Conservation (phyloP, 2,113 vertebrate species). For the Callopanchax toddi region DNA sequence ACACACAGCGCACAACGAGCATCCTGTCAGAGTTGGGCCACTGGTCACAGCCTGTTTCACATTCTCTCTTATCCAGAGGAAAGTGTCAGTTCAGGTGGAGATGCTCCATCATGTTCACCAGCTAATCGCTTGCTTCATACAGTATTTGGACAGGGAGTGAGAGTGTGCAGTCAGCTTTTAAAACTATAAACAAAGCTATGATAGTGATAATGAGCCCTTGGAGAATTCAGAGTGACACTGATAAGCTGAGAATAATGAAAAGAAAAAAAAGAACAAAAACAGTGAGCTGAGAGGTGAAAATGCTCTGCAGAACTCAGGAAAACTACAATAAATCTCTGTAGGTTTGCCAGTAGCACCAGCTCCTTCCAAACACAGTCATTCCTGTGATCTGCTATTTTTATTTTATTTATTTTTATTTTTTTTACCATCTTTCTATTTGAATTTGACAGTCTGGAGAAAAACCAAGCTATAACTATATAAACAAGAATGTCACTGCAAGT, state of each 20-base stretch:
- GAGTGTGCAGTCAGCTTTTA: neutral
- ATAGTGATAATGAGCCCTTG: neutral
- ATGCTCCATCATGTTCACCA: too few species aligned
- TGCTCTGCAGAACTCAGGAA: neutral
- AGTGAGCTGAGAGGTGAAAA: neutral
- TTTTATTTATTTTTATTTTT: too few species aligned
- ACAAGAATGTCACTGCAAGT: neutral
- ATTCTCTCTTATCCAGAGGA: too few species aligned
- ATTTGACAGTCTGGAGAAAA: neutral
- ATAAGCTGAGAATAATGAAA: neutral
- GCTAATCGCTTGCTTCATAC: too few species aligned
- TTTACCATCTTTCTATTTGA: neutral
- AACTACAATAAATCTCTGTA: neutral
- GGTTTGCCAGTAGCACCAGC: neutral
- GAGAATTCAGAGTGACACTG: constrained; percentile 11
- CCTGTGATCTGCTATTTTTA: too few species aligned
- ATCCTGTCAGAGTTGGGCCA: too few species aligned
- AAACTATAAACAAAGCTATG: neutral
- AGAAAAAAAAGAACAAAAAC: neutral
- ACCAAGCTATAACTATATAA: neutral
- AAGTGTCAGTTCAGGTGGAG: too few species aligned
- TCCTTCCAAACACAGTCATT: neutral
- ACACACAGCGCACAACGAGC: too few species aligned
- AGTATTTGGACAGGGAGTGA: too few species aligned
- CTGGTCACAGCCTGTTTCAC: too few species aligned